These are phyloP conservation scores for Thyatira batis DNA, from an alignment of 2,888 invertebrate species.

Conservation along the genomic window DNA sequence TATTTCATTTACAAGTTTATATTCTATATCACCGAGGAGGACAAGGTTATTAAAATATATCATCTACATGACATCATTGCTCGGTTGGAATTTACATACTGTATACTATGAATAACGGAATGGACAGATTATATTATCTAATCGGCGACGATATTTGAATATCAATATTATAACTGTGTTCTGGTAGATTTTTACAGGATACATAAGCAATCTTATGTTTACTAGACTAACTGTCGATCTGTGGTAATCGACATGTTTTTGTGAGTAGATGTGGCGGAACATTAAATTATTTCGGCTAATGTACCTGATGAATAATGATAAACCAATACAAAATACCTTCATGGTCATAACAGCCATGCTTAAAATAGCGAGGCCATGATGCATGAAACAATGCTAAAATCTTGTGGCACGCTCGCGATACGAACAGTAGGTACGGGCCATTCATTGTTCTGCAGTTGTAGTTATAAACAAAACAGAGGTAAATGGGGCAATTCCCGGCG, in stretches of 20 bases:
- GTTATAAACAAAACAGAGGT: background rate
- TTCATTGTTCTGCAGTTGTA: background rate
- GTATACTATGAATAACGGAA: background rate
- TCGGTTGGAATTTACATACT: background rate
- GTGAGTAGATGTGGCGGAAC: too few relatives aligned
- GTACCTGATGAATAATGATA: too few relatives aligned
- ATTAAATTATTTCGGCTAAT: too few relatives aligned
- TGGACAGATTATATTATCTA: background rate
- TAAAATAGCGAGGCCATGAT: background rate
- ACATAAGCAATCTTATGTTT: background rate
- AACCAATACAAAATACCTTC: background rate
- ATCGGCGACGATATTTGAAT: background rate
- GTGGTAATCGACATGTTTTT: background rate
- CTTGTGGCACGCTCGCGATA: background rate
- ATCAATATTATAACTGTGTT: background rate
- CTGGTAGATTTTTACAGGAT: background rate
- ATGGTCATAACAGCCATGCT: background rate
- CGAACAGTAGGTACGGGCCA: background rate
- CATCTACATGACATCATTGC: conserved; percentile 3
- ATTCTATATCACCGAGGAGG: background rate
- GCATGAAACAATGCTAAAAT: background rate
- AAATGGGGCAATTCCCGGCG: background rate
- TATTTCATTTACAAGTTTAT: background rate
- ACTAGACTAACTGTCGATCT: background rate
- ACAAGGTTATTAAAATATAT: conserved; percentile 1